Conservation (phyloP, 2,888 invertebrate species). For the Antheraea yamamai region DNA sequence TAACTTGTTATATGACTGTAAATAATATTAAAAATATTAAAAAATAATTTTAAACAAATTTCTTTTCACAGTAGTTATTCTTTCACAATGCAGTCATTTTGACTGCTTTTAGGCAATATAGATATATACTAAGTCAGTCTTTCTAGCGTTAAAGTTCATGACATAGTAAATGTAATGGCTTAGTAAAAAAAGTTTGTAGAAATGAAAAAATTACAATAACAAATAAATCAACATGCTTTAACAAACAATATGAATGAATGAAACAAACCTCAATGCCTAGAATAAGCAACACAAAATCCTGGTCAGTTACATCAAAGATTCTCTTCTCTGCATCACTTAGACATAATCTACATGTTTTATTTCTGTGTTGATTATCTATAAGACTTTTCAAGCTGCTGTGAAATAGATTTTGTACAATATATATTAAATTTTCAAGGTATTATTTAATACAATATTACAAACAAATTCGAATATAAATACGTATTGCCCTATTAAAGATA, state of each 20-base stretch:
- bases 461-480: background rate
- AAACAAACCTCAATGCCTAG: constrained; percentile 42
- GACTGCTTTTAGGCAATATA: no score
- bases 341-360: constrained; percentile 40
- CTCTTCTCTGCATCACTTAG: constrained; percentile 36
- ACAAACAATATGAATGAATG: background rate
- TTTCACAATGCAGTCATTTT: no score
- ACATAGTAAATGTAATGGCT: no score
- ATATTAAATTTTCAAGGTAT: background rate
- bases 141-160: no score
- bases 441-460: background rate
- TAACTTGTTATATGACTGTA: no score
- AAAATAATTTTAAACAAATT: no score
- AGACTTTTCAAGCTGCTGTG: constrained; percentile 12
- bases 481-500: no score
- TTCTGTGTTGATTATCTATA: constrained; percentile 9
- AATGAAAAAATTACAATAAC: no score
- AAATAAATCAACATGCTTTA: background rate
- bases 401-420: background rate
- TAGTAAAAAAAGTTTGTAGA: no score
- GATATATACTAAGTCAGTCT: no score
- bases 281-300: constrained; percentile 33
- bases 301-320: constrained; percentile 30
- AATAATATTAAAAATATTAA: no score
- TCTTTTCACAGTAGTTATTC: no score